These are phyloP conservation scores for Melanaphis sacchari DNA, from an alignment of 1,140 invertebrate species.

Conservation along the genomic window DNA sequence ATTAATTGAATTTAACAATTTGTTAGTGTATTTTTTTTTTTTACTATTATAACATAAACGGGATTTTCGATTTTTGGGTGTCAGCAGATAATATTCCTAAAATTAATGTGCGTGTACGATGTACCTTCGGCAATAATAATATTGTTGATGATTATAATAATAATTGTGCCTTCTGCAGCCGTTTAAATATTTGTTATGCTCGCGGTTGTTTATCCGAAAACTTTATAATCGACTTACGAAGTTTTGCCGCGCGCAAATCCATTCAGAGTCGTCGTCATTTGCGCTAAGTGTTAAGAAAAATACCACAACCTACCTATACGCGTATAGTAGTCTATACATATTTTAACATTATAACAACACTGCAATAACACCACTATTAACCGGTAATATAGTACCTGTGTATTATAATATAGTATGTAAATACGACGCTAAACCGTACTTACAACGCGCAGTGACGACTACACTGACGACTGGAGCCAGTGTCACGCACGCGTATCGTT, in stretches of 20 bases:
- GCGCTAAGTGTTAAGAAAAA: background rate
- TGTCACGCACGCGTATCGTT: no score
- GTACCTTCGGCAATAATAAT: background rate
- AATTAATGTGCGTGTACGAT: background rate
- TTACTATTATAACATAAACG: background rate
- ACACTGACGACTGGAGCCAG: no score
- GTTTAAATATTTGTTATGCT: background rate
- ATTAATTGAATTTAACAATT: background rate
- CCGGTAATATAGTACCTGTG: background rate
- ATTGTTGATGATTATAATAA: background rate
- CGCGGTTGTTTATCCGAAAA: background rate
- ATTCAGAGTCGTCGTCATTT: background rate
- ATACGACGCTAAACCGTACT: background rate
- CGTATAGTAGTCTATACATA: background rate
- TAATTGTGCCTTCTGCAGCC: background rate
- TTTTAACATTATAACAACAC: background rate
- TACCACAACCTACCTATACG: background rate
- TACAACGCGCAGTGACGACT: background rate
- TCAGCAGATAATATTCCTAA: background rate
- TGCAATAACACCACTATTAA: background rate
- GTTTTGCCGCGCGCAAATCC: background rate
- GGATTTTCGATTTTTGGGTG: background rate
- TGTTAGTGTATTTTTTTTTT: background rate
- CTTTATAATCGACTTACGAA: background rate
- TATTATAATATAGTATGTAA: background rate